Evolutionary conservation across 2,797 vertebrate genomes (phyloP).

Genomic region (Ara ararauna): DNA sequence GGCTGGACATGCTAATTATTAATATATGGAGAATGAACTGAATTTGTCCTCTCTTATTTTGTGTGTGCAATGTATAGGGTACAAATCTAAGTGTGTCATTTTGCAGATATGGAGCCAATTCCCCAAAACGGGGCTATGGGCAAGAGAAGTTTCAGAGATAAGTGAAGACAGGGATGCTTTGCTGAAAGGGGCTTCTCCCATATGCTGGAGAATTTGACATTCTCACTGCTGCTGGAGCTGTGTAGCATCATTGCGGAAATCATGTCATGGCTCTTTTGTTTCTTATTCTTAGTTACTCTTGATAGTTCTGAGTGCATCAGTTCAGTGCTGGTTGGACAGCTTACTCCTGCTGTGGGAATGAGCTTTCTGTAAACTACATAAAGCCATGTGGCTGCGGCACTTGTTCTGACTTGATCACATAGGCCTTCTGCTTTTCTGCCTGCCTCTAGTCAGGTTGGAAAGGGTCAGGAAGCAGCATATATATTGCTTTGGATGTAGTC

Average conservation of each 20-base stretch:
- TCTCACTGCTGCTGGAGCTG: background rate
- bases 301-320: background rate
- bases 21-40: background rate
- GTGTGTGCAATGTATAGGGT: background rate
- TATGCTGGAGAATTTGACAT: background rate
- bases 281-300: background rate
- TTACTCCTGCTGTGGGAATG: background rate
- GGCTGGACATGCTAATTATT: background rate
- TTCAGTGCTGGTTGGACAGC: background rate
- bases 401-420: background rate
- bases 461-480: background rate
- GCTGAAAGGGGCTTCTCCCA: background rate
- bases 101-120: background rate
- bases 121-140: background rate
- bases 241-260: background rate
- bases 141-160: background rate
- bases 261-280: background rate
- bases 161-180: background rate
- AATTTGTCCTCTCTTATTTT: background rate
- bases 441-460: background rate
- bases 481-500: background rate
- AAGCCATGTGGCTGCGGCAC: fast-evolving
- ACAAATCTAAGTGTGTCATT: background rate
- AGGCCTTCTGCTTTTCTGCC: background rate
- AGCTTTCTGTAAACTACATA: background rate